phyloP scores from a whole-genome alignment of 2,113 vertebrate species.

The Aviceda subcristata region DNA sequence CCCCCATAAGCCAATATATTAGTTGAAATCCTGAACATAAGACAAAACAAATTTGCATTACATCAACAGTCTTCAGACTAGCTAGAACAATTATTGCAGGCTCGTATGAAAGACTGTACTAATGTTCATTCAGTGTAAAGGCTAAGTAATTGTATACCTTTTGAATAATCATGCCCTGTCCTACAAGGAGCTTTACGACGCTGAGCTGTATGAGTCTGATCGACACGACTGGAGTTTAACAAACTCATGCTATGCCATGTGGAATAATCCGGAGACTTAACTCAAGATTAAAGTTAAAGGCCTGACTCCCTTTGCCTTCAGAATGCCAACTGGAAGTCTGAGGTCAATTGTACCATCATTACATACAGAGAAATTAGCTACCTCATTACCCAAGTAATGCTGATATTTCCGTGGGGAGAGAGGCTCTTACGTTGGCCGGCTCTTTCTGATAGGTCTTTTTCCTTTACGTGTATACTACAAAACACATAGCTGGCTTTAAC shows the following conservation, averaged over 20 bases:
- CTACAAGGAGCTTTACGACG: neutral
- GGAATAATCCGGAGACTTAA: neutral
- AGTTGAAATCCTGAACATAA: neutral
- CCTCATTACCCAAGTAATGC: constrained; percentile 50
- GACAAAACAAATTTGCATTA: neutral
- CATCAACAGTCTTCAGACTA: neutral
- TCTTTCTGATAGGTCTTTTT: neutral
- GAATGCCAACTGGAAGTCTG: neutral
- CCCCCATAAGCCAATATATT: neutral
- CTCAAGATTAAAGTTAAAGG: neutral
- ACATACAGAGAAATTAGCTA: constrained; percentile 38
- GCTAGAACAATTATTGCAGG: neutral
- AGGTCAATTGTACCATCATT: constrained; percentile 29
- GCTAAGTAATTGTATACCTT: neutral
- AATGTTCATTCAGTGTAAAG: neutral
- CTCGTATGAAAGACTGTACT: neutral
- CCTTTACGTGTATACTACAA: neutral
- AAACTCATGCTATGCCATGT: neutral
- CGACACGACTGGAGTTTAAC: neutral
- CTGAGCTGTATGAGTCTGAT: neutral
- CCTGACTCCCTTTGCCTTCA: neutral
- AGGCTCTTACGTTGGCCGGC: neutral
- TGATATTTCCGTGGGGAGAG: constrained; percentile 20
- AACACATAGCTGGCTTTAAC: neutral
- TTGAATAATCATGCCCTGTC: neutral